Conservation (phyloP, 2,888 invertebrate species). For the Aethes cnicana region DNA sequence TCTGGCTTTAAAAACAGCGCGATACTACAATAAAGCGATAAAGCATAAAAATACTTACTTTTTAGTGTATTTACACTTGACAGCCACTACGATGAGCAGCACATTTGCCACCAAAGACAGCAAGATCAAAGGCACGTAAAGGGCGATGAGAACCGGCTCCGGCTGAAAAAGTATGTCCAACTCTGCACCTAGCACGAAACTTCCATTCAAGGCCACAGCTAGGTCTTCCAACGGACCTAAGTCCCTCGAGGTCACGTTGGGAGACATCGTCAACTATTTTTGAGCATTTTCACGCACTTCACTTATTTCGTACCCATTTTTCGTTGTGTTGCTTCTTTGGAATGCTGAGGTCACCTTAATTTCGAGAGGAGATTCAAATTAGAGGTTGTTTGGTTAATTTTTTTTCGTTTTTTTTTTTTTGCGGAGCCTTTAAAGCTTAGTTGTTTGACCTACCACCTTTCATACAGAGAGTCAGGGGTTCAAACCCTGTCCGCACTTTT, state of each 20-base stretch:
- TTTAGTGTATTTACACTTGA: conserved; percentile 86
- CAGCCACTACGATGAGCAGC: conserved; percentile 85
- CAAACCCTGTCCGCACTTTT: too few relatives aligned
- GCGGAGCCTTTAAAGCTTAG: too few relatives aligned
- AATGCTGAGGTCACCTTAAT: too few relatives aligned
- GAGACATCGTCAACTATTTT: conserved; percentile 37
- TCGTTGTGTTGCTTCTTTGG: too few relatives aligned
- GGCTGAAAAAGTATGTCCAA: conserved; percentile 71
- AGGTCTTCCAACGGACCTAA: conserved; percentile 37
- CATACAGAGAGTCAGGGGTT: too few relatives aligned
- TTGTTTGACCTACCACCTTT: too few relatives aligned
- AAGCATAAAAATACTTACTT: conserved; percentile 83
- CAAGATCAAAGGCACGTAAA: conserved; percentile 85
- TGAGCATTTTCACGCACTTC: conserved; percentile 29
- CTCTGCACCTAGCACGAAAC: conserved; percentile 54
- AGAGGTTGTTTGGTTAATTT: too few relatives aligned
- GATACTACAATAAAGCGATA: too few relatives aligned
- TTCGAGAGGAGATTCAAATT: too few relatives aligned
- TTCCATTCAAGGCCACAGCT: conserved; percentile 43
- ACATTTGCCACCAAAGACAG: conserved; percentile 84
- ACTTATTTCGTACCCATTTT: too few relatives aligned
- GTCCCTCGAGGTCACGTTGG: conserved; percentile 37
- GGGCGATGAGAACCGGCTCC: conserved; percentile 78
- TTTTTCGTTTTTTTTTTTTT: too few relatives aligned
- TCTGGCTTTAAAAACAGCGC: too few relatives aligned